Evolutionary conservation across 1,140 invertebrate genomes (phyloP).

Genomic region (Scaptomyza montana): DNA sequence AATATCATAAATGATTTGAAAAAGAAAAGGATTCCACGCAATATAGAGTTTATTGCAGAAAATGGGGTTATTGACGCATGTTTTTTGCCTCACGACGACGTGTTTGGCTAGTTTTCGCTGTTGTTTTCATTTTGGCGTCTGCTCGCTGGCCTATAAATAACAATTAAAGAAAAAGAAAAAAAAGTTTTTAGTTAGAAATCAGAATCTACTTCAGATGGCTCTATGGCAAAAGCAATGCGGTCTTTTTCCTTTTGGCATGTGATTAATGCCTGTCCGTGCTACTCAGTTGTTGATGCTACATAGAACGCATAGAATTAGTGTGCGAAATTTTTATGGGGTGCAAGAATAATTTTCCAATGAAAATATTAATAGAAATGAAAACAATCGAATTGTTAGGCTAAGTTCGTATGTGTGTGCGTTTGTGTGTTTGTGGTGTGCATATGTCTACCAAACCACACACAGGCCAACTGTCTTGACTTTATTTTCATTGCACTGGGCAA

Average conservation of each 20-base stretch:
- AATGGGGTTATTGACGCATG: constrained; percentile 79
- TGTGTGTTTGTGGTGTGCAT: background rate
- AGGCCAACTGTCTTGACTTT: constrained; percentile 33
- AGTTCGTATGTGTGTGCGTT: constrained; percentile 56
- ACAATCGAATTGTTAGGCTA: constrained; percentile 50
- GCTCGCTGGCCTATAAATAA: constrained; percentile 53
- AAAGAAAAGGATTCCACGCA: constrained; percentile 47
- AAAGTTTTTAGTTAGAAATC: constrained; percentile 37
- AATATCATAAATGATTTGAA: constrained; percentile 51
- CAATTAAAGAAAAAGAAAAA: constrained; percentile 35
- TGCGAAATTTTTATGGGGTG: constrained; percentile 67
- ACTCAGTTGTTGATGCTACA: constrained; percentile 31
- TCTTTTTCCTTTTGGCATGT: constrained; percentile 35
- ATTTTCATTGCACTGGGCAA: constrained; percentile 55
- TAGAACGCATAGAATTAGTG: background rate
- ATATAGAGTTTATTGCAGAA: constrained; percentile 9
- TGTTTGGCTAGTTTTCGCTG: constrained; percentile 43
- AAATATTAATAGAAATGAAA: constrained; percentile 81
- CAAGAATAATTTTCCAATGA: constrained; percentile 73
- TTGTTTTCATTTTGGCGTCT: constrained; percentile 60
- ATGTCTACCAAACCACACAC: background rate
- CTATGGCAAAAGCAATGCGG: constrained; percentile 28
- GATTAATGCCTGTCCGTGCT: constrained; percentile 74
- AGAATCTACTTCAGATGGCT: constrained; percentile 44
- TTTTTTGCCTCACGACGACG: constrained; percentile 45